A percentile compares a stretch with the other conserved stretches of the same genome.
Conservation (phyloP, 2,113 vertebrate species). For the Uria lomvia region DNA sequence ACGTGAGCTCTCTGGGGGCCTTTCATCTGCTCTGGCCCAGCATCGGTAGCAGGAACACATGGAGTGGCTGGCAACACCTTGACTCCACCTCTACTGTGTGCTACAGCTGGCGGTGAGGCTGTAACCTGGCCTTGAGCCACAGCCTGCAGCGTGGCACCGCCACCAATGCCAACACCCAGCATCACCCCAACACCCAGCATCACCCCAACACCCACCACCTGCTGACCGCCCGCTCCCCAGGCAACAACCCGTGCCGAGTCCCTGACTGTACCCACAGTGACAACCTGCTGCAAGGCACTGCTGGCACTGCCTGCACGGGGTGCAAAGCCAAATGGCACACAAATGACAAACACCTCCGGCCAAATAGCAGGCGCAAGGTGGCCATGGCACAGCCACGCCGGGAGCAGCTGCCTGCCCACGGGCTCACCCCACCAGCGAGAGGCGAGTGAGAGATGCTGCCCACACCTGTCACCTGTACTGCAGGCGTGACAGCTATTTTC, state of each 20-base stretch:
- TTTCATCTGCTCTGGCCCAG: neutral
- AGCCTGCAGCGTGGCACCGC: neutral
- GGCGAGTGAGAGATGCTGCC: neutral
- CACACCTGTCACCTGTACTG: neutral
- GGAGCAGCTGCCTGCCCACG: neutral
- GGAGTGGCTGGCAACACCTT: neutral
- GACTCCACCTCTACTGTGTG: neutral
- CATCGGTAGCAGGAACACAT: neutral
- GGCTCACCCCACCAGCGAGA: neutral
- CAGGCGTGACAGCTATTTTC: neutral
- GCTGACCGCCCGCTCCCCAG: neutral
- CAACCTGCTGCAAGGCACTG: neutral
- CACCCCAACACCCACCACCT: too few species aligned
- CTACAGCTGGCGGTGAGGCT: neutral
- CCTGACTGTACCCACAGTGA: fast-evolving
- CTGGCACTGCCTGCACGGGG: neutral
- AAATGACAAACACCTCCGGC: neutral
- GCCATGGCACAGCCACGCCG: fast-evolving
- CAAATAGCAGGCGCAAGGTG: neutral
- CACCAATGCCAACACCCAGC: fast-evolving
- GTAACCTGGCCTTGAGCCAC: neutral
- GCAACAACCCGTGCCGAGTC: fast-evolving
- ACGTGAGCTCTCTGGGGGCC: neutral
- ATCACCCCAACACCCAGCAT: neutral
- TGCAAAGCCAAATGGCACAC: neutral